Conservation (phyloP, 2,113 vertebrate genomes). For the Oncorhynchus clarkii region DNA sequence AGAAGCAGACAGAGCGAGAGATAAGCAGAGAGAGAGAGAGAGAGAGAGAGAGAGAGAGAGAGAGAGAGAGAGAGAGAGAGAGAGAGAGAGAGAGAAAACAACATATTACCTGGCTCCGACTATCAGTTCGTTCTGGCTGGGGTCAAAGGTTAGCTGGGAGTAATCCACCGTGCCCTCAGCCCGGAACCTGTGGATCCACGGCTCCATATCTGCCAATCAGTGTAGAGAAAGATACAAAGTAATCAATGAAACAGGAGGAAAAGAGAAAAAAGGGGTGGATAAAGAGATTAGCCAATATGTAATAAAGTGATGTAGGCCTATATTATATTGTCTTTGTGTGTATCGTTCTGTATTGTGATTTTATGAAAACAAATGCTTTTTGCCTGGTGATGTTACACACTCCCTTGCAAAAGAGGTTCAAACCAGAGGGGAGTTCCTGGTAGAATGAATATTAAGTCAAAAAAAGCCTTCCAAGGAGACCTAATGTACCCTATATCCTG, state of each 20-base stretch:
- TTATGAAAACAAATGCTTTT: not conserved
- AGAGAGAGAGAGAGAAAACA: not conserved
- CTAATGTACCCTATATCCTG: not conserved
- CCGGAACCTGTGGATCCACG: constrained; percentile 91
- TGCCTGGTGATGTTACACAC: not conserved
- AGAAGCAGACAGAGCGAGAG: too few relatives aligned
- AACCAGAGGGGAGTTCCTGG: not conserved
- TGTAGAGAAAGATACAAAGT: constrained; percentile 19
- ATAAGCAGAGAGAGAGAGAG: not conserved
- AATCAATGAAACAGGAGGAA: constrained; percentile 15
- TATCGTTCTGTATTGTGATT: not conserved
- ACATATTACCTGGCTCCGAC: constrained; percentile 91
- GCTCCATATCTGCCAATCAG: constrained; percentile 85
- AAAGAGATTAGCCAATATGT: not conserved
- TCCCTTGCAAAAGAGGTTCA: not conserved
- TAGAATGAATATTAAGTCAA: not conserved
- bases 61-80: not conserved
- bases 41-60: not conserved
- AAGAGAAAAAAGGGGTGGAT: not conserved
- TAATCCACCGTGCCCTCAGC: constrained; percentile 92
- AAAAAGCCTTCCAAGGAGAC: not conserved
- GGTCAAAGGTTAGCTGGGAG: constrained; percentile 95
- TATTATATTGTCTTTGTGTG: not conserved
- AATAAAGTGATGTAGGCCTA: not conserved
- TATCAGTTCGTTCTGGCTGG: constrained; percentile 92